phyloP scores from a whole-genome alignment of 2,888 invertebrate genomes.

The Drosophila demipolita region DNA sequence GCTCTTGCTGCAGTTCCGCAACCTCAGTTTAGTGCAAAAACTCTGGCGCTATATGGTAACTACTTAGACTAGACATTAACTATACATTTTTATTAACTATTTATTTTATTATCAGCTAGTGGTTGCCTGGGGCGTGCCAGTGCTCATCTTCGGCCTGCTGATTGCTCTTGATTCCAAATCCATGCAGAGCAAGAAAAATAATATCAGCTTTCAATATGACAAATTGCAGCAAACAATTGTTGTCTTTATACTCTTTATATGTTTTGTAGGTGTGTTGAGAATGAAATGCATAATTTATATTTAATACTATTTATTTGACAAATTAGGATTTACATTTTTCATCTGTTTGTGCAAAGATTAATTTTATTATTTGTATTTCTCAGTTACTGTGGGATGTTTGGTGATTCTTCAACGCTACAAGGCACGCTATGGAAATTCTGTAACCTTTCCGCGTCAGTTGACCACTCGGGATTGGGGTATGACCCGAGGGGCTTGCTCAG shows the following conservation, averaged over 20 bases:
- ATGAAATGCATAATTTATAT: background rate
- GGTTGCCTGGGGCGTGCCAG: conserved; percentile 89
- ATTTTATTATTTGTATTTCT: conserved; percentile 51
- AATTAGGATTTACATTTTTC: background rate
- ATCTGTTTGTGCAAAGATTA: background rate
- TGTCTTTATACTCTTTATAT: conserved; percentile 91
- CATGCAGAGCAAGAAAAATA: conserved; percentile 87
- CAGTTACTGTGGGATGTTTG: conserved; percentile 92
- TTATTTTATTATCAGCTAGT: conserved; percentile 85
- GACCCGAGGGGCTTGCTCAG: background rate
- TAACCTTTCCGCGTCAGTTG: conserved; percentile 87
- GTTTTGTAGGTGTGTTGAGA: conserved; percentile 88
- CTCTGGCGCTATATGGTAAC: conserved; percentile 89
- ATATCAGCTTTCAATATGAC: conserved; percentile 92
- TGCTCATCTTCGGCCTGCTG: conserved; percentile 88
- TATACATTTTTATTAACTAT: background rate
- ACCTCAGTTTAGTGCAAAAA: conserved; percentile 92
- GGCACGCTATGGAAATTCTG: conserved; percentile 89
- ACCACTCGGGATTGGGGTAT: conserved; percentile 85
- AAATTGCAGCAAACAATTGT: conserved; percentile 91
- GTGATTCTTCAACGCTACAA: conserved; percentile 93
- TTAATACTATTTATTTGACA: conserved; percentile 1
- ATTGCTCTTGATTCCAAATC: conserved; percentile 86
- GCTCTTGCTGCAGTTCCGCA: conserved; percentile 92
- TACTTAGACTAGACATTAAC: background rate